A percentile compares a stretch with the other conserved stretches of the same genome.
Conservation (phyloP, 2,888 invertebrate species). For the Thymelicus acteon region DNA sequence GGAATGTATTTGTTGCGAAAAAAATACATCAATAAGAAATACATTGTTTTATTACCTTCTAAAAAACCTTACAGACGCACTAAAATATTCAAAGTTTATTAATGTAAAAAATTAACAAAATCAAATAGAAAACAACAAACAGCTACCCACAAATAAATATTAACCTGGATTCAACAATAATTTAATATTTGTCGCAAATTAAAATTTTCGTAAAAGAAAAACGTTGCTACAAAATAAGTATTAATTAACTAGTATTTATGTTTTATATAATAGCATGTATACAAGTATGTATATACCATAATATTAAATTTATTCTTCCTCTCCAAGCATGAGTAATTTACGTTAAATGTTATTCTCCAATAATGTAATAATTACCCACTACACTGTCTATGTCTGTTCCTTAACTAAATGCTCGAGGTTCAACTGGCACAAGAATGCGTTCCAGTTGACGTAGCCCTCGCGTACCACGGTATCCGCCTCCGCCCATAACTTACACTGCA, state of each 20-base stretch:
- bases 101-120: no score
- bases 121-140: no score
- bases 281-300: no score
- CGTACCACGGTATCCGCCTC: constrained; percentile 64
- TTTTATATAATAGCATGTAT: no score
- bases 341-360: neutral
- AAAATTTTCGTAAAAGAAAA: neutral
- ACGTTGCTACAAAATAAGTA: no score
- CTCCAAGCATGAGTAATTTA: no score
- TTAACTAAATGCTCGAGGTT: constrained; percentile 78
- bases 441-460: constrained; percentile 77
- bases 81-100: neutral
- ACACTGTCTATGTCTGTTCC: constrained; percentile 52
- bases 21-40: constrained; percentile 56
- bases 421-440: constrained; percentile 74
- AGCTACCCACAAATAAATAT: no score
- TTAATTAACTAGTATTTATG: no score
- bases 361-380: neutral
- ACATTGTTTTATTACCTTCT: constrained; percentile 40
- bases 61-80: neutral
- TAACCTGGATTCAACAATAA: no score
- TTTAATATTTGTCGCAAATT: neutral
- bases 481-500: constrained; percentile 71
- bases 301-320: no score
- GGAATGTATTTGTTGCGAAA: constrained; percentile 71